A percentile compares a stretch with the other conserved stretches of the same genome.
These are phyloP conservation scores for Hypomesus transpacificus DNA, from an alignment of 2,113 vertebrate species.

Conservation along the genomic window DNA sequence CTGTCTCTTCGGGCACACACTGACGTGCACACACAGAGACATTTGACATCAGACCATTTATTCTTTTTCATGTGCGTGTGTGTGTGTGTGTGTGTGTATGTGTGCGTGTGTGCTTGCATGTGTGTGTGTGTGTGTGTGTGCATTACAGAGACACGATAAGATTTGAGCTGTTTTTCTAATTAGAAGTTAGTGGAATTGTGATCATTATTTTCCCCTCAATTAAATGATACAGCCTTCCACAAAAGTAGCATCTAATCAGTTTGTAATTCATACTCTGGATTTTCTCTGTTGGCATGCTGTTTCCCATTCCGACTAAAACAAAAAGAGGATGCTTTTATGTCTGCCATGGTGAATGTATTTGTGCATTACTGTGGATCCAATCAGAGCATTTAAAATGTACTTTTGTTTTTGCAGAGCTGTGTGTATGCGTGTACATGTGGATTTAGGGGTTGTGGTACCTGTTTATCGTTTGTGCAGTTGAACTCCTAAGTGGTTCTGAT, in stretches of 20 bases:
- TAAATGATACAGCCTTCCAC: constrained; percentile 74
- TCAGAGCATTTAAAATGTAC: background rate
- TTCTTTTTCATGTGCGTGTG: constrained; percentile 41
- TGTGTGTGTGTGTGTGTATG: constrained; percentile 15
- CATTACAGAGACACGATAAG: constrained; percentile 67
- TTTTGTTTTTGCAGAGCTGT: background rate
- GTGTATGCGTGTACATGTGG: constrained; percentile 8
- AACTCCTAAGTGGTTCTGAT: too few species aligned
- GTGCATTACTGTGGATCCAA: constrained; percentile 17
- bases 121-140: constrained; percentile 37
- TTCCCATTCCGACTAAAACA: constrained; percentile 37
- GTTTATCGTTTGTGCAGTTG: too few species aligned
- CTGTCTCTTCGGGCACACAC: constrained; percentile 23
- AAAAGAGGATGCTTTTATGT: constrained; percentile 30
- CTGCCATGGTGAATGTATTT: constrained; percentile 33
- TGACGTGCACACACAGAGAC: background rate
- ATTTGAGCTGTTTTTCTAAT: constrained; percentile 75
- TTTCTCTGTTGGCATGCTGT: constrained; percentile 32
- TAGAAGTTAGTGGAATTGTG: constrained; percentile 73
- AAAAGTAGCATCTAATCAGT: constrained; percentile 65
- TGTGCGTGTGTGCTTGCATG: constrained; percentile 14
- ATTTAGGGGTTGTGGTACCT: constrained; percentile 26
- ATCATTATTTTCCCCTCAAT: constrained; percentile 74
- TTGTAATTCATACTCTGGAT: constrained; percentile 70
- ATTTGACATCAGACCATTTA: constrained; percentile 22